Conservation (phyloP, 1,140 invertebrate species). For the Amphibalanus amphitrite region DNA sequence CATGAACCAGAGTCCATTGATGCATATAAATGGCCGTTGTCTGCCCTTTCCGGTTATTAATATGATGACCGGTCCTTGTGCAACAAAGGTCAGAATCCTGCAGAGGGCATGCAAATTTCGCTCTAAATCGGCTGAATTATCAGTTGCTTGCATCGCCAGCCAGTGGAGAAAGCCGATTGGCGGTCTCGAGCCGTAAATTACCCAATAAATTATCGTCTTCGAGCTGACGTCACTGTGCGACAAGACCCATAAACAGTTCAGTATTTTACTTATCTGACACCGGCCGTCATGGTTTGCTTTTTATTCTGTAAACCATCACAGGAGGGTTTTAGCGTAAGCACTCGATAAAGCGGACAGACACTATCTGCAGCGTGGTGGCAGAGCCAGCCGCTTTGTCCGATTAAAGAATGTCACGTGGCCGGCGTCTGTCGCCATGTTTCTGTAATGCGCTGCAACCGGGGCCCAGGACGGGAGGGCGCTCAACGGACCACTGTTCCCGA, state of each 20-base stretch:
- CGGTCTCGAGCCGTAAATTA: not conserved
- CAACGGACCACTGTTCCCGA: too few relatives aligned
- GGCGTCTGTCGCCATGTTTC: not conserved
- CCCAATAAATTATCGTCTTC: not conserved
- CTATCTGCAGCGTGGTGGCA: not conserved
- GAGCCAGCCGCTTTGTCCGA: not conserved
- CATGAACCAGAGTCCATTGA: not conserved
- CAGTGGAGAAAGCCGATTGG: not conserved
- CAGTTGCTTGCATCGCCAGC: not conserved
- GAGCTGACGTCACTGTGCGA: not conserved
- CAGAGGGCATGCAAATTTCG: not conserved
- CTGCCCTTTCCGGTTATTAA: not conserved
- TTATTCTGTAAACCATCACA: not conserved
- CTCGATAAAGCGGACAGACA: not conserved
- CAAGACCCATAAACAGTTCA: not conserved
- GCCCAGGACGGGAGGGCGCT: too few relatives aligned
- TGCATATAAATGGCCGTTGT: not conserved
- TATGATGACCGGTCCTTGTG: not conserved
- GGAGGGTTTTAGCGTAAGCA: not conserved
- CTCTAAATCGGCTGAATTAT: not conserved
- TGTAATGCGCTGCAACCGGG: too few relatives aligned
- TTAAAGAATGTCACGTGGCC: not conserved
- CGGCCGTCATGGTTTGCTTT: not conserved
- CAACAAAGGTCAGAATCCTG: not conserved
- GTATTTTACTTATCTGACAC: not conserved